phyloP scores from a whole-genome alignment of 2,888 invertebrate genomes.

The Phalera bucephala region DNA sequence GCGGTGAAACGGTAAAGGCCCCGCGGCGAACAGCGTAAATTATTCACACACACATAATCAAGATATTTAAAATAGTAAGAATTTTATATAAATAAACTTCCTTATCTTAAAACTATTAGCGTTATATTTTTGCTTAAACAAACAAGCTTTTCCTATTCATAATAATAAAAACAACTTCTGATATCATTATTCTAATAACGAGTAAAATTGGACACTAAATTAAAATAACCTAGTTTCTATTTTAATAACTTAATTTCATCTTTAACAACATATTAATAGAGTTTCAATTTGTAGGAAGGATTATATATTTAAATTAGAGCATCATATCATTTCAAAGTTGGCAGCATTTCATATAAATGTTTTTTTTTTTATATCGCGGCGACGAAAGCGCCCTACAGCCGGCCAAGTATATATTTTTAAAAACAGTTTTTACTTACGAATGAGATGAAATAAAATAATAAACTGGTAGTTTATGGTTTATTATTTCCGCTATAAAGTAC shows the following conservation, averaged over 20 bases:
- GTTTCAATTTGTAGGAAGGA: no score
- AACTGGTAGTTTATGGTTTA: neutral
- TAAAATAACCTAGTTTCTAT: no score
- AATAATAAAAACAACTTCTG: neutral
- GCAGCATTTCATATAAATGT: constrained; percentile 14
- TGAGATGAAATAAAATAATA: neutral
- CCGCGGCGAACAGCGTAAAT: no score
- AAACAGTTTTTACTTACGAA: neutral
- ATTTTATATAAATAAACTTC: no score
- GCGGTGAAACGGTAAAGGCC: no score
- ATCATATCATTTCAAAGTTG: constrained; percentile 2
- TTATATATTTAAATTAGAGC: no score
- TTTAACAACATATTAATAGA: no score
- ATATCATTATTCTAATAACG: neutral
- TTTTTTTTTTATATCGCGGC: neutral
- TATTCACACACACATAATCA: no score
- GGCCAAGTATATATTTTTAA: neutral
- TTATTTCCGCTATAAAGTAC: neutral
- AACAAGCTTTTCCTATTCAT: neutral
- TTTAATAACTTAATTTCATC: no score
- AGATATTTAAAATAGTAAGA: no score
- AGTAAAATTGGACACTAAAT: no score
- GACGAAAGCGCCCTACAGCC: neutral
- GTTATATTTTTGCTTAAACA: neutral
- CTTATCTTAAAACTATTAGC: neutral